phyloP scores from a whole-genome alignment of 2,888 invertebrate genomes.

The Nemurella pictetii region DNA sequence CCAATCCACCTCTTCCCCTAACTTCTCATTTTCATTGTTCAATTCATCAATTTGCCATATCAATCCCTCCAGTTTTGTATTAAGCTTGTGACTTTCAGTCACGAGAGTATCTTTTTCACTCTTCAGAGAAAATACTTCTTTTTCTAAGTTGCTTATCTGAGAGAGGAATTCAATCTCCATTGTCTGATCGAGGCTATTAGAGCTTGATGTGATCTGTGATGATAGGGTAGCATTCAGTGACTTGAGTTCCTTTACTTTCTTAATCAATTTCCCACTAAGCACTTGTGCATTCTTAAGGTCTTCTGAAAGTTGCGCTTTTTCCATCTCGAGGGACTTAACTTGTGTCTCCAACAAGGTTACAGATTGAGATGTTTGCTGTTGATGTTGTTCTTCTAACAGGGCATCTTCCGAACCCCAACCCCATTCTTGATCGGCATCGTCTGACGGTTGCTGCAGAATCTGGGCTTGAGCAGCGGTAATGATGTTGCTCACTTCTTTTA shows the following conservation, averaged over 20 bases:
- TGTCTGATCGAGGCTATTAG: constrained; percentile 71
- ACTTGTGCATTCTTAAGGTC: constrained; percentile 68
- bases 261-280: constrained; percentile 76
- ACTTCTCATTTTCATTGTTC: constrained; percentile 1
- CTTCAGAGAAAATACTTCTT: constrained; percentile 62
- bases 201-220: constrained; percentile 49
- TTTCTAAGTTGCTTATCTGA: constrained; percentile 68
- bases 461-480: background rate
- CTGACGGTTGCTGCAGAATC: background rate
- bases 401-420: constrained; percentile 62
- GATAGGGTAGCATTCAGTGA: constrained; percentile 58
- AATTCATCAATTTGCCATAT: constrained; percentile 44
- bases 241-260: constrained; percentile 84
- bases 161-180: constrained; percentile 79
- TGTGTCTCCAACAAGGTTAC: constrained; percentile 61
- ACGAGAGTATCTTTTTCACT: constrained; percentile 63
- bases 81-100: constrained; percentile 71
- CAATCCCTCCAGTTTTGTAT: constrained; percentile 64
- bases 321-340: constrained; percentile 61
- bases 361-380: constrained; percentile 40
- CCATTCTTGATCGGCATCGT: constrained; percentile 54
- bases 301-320: constrained; percentile 60
- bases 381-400: constrained; percentile 55
- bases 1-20: background rate
- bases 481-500: background rate